These are phyloP conservation scores for Tetragnatha versicolor DNA, from an alignment of 1,140 invertebrate species.

Conservation along the genomic window DNA sequence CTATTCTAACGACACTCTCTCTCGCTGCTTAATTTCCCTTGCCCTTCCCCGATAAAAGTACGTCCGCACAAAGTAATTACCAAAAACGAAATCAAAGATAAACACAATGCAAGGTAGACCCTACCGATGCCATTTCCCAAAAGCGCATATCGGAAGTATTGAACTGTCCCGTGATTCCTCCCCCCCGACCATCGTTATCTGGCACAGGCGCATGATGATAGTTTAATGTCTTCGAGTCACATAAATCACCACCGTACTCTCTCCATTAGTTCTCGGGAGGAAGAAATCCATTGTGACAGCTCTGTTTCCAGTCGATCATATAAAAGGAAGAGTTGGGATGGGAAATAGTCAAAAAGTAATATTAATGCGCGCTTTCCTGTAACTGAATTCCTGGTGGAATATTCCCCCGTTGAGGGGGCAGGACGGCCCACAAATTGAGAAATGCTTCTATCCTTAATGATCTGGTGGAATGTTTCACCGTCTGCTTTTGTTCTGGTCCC, in stretches of 20 bases:
- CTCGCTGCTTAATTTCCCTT: too few relatives aligned
- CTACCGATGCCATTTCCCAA: too few relatives aligned
- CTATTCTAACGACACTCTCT: too few relatives aligned
- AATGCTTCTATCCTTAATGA: background rate
- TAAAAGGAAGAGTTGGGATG: constrained; percentile 17
- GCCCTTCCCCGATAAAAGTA: too few relatives aligned
- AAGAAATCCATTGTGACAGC: constrained; percentile 37
- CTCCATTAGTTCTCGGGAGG: constrained; percentile 25
- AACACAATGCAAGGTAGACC: too few relatives aligned
- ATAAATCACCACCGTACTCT: constrained; percentile 23
- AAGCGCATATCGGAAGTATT: too few relatives aligned
- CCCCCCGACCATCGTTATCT: constrained; percentile 39
- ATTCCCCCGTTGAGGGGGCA: constrained; percentile 8
- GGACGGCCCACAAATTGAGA: constrained; percentile 19
- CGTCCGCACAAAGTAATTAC: too few relatives aligned
- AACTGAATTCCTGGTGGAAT: constrained; percentile 13
- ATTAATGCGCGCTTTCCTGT: constrained; percentile 14
- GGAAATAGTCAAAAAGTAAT: constrained; percentile 41
- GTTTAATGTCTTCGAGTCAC: constrained; percentile 39
- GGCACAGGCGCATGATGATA: constrained; percentile 26
- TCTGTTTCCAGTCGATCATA: constrained; percentile 38
- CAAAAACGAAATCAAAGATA: too few relatives aligned
- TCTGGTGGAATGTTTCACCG: background rate
- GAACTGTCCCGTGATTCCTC: too few relatives aligned
- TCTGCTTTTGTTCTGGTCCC: too few relatives aligned